These are phyloP conservation scores for Gymnoscopelus microlampas DNA, from an alignment of 2,797 vertebrate genomes.

Conservation along the genomic window DNA sequence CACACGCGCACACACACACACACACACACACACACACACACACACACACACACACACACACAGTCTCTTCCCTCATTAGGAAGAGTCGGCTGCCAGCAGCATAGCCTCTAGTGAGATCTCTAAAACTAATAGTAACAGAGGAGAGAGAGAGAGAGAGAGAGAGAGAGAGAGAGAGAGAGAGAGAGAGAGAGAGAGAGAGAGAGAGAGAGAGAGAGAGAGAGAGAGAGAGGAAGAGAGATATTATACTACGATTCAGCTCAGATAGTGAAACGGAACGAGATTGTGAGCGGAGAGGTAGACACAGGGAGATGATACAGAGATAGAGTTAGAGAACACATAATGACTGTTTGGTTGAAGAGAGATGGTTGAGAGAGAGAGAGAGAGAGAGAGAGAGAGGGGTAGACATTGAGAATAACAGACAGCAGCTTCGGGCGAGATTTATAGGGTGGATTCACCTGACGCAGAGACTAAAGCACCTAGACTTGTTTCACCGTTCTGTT, in stretches of 20 bases:
- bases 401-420: slow-evolving; percentile 65
- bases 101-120: slow-evolving; percentile 70
- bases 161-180: slow-evolving; percentile 38
- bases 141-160: slow-evolving; percentile 34
- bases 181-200: not conserved
- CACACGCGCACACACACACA: not conserved
- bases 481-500: slow-evolving; percentile 52
- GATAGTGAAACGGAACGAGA: slow-evolving; percentile 28
- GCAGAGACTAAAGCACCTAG: slow-evolving; percentile 60
- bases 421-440: slow-evolving; percentile 62
- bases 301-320: not conserved
- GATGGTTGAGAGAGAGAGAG: not conserved
- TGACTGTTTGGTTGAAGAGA: slow-evolving; percentile 9
- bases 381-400: slow-evolving; percentile 13
- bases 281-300: slow-evolving; percentile 14
- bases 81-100: slow-evolving; percentile 73
- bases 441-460: slow-evolving; percentile 68
- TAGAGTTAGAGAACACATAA: slow-evolving; percentile 6
- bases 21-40: slow-evolving; percentile 7
- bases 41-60: slow-evolving; percentile 14
- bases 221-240: not conserved
- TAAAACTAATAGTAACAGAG: slow-evolving; percentile 68
- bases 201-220: slow-evolving; percentile 41
- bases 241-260: slow-evolving; percentile 15
- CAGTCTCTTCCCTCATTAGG: slow-evolving; percentile 74